Evolutionary conservation across 2,113 vertebrate species (phyloP).

Genomic region (Boulengeromyrus knoepffleri): DNA sequence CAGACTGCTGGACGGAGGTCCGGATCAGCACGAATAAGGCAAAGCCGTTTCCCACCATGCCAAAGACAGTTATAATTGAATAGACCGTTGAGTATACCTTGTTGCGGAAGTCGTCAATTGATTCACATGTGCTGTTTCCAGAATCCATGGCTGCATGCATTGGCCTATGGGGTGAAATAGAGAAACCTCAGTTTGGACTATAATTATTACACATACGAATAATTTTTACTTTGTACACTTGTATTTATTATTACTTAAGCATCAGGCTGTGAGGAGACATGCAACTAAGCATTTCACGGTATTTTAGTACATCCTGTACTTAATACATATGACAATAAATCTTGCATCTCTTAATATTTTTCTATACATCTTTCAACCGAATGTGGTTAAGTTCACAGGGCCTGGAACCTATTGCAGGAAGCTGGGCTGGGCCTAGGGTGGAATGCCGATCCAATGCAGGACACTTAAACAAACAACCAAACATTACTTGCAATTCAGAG

Average conservation of each 20-base stretch:
- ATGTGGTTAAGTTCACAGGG: not conserved
- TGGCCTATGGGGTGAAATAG: not conserved
- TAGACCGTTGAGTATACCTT: slow-evolving; percentile 81
- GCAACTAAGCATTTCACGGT: not conserved
- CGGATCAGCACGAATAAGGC: slow-evolving; percentile 75
- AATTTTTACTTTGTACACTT: not conserved
- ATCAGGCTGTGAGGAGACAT: not conserved
- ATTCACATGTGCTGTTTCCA: slow-evolving; percentile 39
- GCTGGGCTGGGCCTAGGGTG: not conserved
- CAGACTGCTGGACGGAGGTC: slow-evolving; percentile 64
- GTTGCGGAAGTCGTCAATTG: slow-evolving; percentile 87
- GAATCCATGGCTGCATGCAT: not conserved
- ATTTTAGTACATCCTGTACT: not conserved
- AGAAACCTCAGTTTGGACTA: not conserved
- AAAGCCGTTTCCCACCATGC: slow-evolving; percentile 77
- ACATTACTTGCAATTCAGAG: not conserved
- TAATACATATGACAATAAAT: not conserved
- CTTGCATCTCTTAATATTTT: not conserved
- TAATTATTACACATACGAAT: not conserved
- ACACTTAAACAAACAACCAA: not conserved
- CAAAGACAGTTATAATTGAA: slow-evolving; percentile 76
- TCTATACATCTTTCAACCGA: not conserved
- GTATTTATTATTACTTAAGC: not conserved
- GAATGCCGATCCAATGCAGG: not conserved
- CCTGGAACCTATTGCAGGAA: not conserved